Evolutionary conservation across 1,140 invertebrate species (phyloP), one percentile per base, ranked within the genome.

Genomic region (Lasioglossum baleicum): DNA sequence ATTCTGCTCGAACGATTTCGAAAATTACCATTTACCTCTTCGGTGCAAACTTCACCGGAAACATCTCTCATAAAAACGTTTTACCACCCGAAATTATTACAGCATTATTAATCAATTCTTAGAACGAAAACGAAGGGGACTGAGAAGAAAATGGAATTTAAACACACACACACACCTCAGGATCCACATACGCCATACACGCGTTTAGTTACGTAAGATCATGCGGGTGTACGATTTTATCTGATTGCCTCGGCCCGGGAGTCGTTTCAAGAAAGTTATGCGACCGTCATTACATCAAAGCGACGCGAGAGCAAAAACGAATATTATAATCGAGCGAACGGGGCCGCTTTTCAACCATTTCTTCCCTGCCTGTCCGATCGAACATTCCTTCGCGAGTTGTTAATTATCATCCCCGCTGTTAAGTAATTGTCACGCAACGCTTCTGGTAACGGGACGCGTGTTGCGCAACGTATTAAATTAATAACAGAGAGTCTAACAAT

Each of bases 191-290:
- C 60, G 53, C 42, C 8, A 42, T 63, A 84, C 68, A 58, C 65
- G 78, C 51, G 58, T 40, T 35, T 15, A 22, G 31, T 85, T 86
- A 85, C 56, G 44, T 85, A 86, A 86, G 75, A 73, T 61, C 68
- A 72, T 75, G 83, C 84, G 75, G 80, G 83, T 83, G 80, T 86
- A 68, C 65, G 35, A 11, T 26, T 71, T 86, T 86, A 86, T 86
- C 83, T 80, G 84, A 86, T 86, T 86, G 67, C 81, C 75, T 78
- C 44, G 44, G 58, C 71, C 56, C 83, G 75, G 80, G 56, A 85
- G 68, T 84, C 80, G 72, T 86, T 85, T 76, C 72, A 67, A 75
- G 61, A 85, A 77, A 86, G 80, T 80, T 85, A 86, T 75, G 80
- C 26, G 75, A 77, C n/a, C 69, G 53, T 84, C 74, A 75, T 83